Evolutionary conservation across 2,113 vertebrate species (phyloP).

Genomic region (Mustelus asterias): DNA sequence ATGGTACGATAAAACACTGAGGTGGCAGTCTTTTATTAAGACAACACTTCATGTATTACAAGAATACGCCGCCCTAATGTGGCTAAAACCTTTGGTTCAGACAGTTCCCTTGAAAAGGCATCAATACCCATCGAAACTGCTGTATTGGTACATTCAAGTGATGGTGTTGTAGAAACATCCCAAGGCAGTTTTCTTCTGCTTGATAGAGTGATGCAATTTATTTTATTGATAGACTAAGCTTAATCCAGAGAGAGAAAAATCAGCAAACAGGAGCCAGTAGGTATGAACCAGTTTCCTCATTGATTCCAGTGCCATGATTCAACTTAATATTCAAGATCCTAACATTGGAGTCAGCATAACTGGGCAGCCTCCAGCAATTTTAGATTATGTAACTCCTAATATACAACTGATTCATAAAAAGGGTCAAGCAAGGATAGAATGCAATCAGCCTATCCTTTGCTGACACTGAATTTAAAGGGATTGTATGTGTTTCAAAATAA

Average conservation of each 20-base stretch:
- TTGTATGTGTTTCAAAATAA: not conserved
- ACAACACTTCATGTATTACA: not conserved
- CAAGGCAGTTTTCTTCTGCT: not conserved
- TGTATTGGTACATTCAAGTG: not conserved
- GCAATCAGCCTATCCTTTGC: not conserved
- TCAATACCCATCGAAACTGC: not conserved
- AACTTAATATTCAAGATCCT: constrained; percentile 14
- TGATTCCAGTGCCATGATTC: not conserved
- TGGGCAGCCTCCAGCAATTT: not conserved
- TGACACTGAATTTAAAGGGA: not conserved
- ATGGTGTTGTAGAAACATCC: not conserved
- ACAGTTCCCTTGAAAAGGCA: not conserved
- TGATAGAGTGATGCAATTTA: not conserved
- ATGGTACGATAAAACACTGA: not conserved
- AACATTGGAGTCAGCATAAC: not conserved
- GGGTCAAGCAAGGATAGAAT: not conserved
- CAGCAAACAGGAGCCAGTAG: not conserved
- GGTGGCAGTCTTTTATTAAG: not conserved
- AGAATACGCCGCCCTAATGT: not conserved
- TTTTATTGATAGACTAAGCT: not conserved
- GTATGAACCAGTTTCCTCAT: not conserved
- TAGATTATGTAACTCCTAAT: not conserved
- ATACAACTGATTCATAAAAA: not conserved
- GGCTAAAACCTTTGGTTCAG: not conserved
- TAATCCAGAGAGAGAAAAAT: not conserved